Conservation (phyloP, 2,113 vertebrate genomes). For the Chroicocephalus ridibundus region DNA sequence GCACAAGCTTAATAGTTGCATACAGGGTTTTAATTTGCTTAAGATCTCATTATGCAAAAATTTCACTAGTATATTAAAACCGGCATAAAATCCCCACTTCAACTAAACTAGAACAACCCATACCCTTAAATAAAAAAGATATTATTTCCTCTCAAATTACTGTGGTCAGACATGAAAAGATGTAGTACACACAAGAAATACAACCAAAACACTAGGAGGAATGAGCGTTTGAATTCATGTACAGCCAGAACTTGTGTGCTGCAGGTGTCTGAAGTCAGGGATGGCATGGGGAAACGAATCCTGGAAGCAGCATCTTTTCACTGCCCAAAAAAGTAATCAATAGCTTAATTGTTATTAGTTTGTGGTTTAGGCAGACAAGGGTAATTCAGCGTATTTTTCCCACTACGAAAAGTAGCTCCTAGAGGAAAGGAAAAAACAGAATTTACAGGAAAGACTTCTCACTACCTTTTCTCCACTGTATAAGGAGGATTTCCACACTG, state of each 20-base stretch:
- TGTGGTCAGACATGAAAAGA: constrained; percentile 17
- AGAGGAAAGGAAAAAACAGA: background rate
- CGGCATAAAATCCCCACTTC: background rate
- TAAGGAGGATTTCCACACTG: background rate
- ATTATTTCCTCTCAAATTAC: constrained; percentile 12
- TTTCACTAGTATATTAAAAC: background rate
- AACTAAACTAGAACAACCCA: background rate
- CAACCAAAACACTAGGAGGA: background rate
- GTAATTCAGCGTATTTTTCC: background rate
- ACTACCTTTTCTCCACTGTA: background rate
- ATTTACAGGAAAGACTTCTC: background rate
- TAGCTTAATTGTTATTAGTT: background rate
- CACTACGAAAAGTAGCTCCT: background rate
- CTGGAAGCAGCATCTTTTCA: background rate
- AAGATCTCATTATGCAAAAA: background rate
- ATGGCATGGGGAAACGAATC: background rate
- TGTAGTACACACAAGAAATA: background rate
- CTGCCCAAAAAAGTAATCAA: background rate
- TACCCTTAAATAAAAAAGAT: background rate
- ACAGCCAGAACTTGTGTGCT: background rate
- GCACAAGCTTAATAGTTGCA: background rate
- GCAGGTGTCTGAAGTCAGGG: background rate
- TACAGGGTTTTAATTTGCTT: background rate
- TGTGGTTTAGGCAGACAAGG: background rate
- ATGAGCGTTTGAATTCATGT: background rate